phyloP scores from a whole-genome alignment of 2,113 vertebrate genomes.

The Myiopsitta monachus region DNA sequence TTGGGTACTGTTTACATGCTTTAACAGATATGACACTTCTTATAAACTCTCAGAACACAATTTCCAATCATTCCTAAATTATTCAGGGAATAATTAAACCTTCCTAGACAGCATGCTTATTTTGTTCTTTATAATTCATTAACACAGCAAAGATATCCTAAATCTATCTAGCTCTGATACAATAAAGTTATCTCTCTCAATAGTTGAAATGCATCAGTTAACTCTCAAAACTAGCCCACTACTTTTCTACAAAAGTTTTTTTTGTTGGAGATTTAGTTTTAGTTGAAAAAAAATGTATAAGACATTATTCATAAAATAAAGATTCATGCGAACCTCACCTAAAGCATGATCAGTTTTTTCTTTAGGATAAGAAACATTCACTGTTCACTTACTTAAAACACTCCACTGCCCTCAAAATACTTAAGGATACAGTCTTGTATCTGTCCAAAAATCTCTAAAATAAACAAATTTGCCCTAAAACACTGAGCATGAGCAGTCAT shows the following conservation, averaged over 20 bases:
- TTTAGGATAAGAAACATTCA: background rate
- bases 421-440: background rate
- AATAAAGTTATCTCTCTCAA: background rate
- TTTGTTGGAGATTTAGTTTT: background rate
- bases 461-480: background rate
- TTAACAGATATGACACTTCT: background rate
- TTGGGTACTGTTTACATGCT: background rate
- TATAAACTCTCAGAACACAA: background rate
- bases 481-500: background rate
- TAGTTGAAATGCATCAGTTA: accelerated
- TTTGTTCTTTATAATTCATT: background rate
- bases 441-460: background rate
- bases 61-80: background rate
- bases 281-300: background rate
- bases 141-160: background rate
- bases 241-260: background rate
- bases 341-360: background rate
- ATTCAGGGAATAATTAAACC: background rate
- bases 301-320: background rate
- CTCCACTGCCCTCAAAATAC: accelerated
- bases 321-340: accelerated
- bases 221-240: background rate
- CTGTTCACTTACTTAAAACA: background rate
- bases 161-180: background rate
- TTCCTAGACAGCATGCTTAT: background rate